phyloP scores from a whole-genome alignment of 2,113 vertebrate species.

The Clarias gariepinus region DNA sequence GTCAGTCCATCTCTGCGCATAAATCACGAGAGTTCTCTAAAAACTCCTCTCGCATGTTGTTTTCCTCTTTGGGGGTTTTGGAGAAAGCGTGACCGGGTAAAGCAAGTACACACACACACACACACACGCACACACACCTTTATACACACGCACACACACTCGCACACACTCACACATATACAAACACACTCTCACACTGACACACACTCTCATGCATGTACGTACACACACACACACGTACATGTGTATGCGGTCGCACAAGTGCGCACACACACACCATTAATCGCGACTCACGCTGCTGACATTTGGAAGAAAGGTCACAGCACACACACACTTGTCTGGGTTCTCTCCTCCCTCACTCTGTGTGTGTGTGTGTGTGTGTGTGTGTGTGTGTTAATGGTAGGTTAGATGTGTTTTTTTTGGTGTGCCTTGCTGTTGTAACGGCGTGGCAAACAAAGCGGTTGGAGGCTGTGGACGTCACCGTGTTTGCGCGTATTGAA shows the following conservation, averaged over 20 bases:
- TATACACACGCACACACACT: background rate
- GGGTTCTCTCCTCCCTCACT: slow-evolving; percentile 26
- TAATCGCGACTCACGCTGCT: slow-evolving; percentile 54
- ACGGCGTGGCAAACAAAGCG: slow-evolving; percentile 49
- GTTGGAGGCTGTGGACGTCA: slow-evolving; percentile 37
- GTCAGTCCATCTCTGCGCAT: slow-evolving; percentile 2
- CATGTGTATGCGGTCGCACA: slow-evolving; percentile 1
- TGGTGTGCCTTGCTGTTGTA: slow-evolving; percentile 35
- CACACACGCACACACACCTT: slow-evolving; percentile 18
- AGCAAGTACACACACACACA: background rate
- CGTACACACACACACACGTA: slow-evolving; percentile 1
- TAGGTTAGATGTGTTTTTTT: slow-evolving; percentile 27
- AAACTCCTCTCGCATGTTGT: background rate
- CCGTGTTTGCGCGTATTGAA: slow-evolving; percentile 8
- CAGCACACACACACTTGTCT: slow-evolving; percentile 37
- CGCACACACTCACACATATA: background rate
- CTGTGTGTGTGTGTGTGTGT: slow-evolving; percentile 15
- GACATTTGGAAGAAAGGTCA: slow-evolving; percentile 65
- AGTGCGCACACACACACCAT: slow-evolving; percentile 38
- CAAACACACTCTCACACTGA: background rate
- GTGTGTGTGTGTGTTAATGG: slow-evolving; percentile 29
- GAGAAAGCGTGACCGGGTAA: slow-evolving; percentile 9
- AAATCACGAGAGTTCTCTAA: slow-evolving; percentile 8
- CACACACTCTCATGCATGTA: slow-evolving; percentile 4
- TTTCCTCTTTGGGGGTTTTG: slow-evolving; percentile 4